Percentiles rank a stretch among this genome's conserved stretches.
Conservation (phyloP, 2,888 invertebrate genomes). For the Sisyra terminalis region DNA sequence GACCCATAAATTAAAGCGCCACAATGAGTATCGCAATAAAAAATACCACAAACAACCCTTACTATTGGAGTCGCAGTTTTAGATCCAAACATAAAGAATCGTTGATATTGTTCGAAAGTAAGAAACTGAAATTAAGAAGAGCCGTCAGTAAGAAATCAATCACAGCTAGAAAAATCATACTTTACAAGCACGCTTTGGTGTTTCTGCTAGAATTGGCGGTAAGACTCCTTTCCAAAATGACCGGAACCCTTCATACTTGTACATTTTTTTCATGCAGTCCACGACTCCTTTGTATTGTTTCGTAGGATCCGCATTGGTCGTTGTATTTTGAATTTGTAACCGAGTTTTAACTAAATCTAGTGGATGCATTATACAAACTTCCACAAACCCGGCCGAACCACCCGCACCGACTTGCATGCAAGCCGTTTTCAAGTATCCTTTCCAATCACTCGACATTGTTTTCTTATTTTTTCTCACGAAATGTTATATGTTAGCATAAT, state of each 20-base stretch:
- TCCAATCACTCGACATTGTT: conserved; percentile 9
- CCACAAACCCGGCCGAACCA: conserved; percentile 82
- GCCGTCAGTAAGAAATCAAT: too few relatives aligned
- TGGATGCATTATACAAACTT: conserved; percentile 94
- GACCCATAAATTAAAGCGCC: too few relatives aligned
- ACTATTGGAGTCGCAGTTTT: conserved; percentile 61
- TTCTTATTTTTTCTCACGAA: conserved; percentile 2
- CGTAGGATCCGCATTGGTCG: conserved; percentile 24
- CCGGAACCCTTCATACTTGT: conserved; percentile 60
- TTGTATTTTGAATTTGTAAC: conserved; percentile 50
- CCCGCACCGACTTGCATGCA: conserved; percentile 73
- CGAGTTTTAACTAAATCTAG: conserved; percentile 87
- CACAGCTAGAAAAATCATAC: conserved; percentile 24
- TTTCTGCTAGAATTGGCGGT: conserved; percentile 86
- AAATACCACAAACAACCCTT: conserved; percentile 20
- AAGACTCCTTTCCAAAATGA: conserved; percentile 89
- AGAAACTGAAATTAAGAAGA: conserved; percentile 45
- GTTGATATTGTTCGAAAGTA: conserved; percentile 86
- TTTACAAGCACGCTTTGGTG: conserved; percentile 87
- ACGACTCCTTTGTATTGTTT: conserved; percentile 57
- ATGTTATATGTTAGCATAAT: too few relatives aligned
- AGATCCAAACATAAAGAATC: conserved; percentile 64
- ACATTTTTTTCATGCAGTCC: conserved; percentile 84
- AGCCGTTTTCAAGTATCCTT: conserved; percentile 44
- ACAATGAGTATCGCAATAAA: too few relatives aligned